A percentile compares a stretch with the other conserved stretches of the same genome.
phyloP scores from a whole-genome alignment of 2,797 vertebrate genomes.

The Squalus acanthias region DNA sequence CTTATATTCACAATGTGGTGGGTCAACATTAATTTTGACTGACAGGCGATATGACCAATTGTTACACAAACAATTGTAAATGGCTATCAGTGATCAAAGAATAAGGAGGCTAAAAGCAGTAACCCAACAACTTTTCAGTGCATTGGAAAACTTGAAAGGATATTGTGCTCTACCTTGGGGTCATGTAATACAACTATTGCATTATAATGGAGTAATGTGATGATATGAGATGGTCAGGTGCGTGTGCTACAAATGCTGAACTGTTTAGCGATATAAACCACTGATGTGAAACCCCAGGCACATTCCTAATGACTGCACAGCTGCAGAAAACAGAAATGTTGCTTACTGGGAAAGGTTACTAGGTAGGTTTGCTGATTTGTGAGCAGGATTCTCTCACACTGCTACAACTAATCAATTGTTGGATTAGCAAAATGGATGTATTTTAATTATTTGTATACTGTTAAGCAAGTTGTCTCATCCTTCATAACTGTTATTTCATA shows the following conservation, averaged over 20 bases:
- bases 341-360: neutral
- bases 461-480: neutral
- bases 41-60: neutral
- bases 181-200: neutral
- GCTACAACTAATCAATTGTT: neutral
- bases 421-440: neutral
- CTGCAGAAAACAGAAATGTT: neutral
- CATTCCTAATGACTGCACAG: neutral
- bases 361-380: neutral
- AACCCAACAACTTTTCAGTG: neutral
- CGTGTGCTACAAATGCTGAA: constrained; percentile 5
- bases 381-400: neutral
- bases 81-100: neutral
- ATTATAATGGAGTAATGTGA: neutral
- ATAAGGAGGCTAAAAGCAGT: neutral
- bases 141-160: neutral
- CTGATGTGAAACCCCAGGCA: neutral
- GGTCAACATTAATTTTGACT: constrained; percentile 15
- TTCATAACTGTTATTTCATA: neutral
- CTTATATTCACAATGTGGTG: constrained; percentile 3
- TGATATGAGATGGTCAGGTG: neutral
- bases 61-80: neutral
- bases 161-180: neutral
- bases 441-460: neutral
- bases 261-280: neutral